phyloP scores from a whole-genome alignment of 2,113 vertebrate species.

The Petroica traversi region DNA sequence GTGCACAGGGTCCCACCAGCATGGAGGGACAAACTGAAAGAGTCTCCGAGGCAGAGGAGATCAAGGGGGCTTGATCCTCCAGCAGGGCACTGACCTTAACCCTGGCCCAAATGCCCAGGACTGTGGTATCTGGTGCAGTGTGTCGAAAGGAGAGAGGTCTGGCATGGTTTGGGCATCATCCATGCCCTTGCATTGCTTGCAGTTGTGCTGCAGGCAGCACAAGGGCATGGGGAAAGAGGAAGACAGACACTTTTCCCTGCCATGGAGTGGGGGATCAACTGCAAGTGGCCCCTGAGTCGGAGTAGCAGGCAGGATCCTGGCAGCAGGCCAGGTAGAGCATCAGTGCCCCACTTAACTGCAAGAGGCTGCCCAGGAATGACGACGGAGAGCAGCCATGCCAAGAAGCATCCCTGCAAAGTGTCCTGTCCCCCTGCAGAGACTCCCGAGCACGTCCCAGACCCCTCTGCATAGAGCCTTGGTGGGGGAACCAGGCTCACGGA shows the following conservation, averaged over 20 bases:
- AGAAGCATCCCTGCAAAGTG: neutral
- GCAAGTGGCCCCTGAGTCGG: neutral
- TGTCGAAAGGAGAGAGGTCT: fast-evolving
- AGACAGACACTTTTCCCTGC: neutral
- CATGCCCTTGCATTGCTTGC: neutral
- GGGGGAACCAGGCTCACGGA: fast-evolving
- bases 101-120: too few species aligned
- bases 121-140: neutral
- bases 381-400: neutral
- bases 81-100: neutral
- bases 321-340: neutral
- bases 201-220: neutral
- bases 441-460: neutral
- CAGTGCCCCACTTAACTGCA: conserved; percentile 43
- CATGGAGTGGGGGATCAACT: neutral
- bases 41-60: neutral
- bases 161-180: neutral
- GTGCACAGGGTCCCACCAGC: fast-evolving
- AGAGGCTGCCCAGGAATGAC: neutral
- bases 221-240: neutral
- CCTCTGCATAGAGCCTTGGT: neutral
- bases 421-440: neutral
- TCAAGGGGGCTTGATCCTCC: fast-evolving
- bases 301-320: neutral
- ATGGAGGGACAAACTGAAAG: neutral